Evolutionary conservation across 2,888 invertebrate genomes (phyloP), one percentile per base, ranked within the genome.

Genomic region (Muschampia plurimacula): DNA sequence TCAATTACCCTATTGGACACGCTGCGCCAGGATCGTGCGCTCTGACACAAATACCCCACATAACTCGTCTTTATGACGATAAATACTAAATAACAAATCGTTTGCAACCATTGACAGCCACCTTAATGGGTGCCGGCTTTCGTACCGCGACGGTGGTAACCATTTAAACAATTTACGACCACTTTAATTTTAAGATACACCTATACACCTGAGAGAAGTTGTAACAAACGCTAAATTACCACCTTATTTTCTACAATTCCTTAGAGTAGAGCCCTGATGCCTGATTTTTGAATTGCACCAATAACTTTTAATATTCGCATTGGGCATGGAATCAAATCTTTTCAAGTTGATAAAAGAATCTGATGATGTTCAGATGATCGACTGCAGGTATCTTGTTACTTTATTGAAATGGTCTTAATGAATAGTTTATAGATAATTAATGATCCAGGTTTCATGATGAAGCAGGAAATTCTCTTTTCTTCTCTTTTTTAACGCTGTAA

Each of bases 51-150:
- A 86, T 84, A 84, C 80, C 78, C 72, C 44, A 77, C 83, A 88
- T 89, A 87, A 88, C 84, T 89, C 81, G 77, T 86, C 82, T 85
- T 88, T 88, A 87, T 77, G 82, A 80, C 82, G 76, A 83, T 86
- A 87, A 85, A 86, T 84, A 84, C 77, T 80, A 78, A 84, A 80
- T 83, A 83, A 85, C 79, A 81, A 85, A 83, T 84, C 81, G 84
- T 84, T 86, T 78, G 80, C 80, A 84, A 79, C 81, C 83, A 85
- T 83, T 85, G 80, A 82, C 80, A 80, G 79, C 77, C 75, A 74
- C 77, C 79, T 82, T 84, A 86, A 87, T 87, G 80, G 81, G 81
- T 77, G 79, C 78, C 82, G 81, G 82, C 80, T 75, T 79, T 80
- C 75, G 67, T 67, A 74, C 75, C 74, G 74, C 75, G 72, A 69